Percentiles rank a stretch among this genome's conserved stretches.
phyloP scores from a whole-genome alignment of 2,797 vertebrate genomes.

The Salmo trutta region DNA sequence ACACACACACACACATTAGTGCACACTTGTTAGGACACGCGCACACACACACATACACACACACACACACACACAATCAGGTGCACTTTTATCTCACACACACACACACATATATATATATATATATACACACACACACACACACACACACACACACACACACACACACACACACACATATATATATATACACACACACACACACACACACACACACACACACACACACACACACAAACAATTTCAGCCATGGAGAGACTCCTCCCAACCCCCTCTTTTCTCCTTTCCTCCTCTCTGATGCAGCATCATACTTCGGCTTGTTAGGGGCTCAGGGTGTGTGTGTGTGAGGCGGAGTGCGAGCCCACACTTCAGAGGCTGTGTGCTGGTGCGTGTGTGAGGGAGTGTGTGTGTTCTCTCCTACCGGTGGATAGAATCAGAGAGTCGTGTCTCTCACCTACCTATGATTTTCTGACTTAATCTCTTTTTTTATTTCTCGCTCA shows the following conservation, averaged over 20 bases:
- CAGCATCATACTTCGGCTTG: background rate
- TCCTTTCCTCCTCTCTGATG: background rate
- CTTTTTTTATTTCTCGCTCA: background rate
- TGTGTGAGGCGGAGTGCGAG: background rate
- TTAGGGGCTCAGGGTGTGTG: background rate
- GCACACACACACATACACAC: background rate
- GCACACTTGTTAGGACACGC: background rate
- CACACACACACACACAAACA: background rate
- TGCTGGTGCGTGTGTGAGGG: background rate
- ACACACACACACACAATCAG: background rate
- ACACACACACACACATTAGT: constrained; percentile 1
- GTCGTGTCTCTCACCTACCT: background rate
- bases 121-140: constrained; percentile 11
- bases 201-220: constrained; percentile 6
- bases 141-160: constrained; percentile 5
- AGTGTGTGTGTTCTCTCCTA: constrained; percentile 27
- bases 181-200: background rate
- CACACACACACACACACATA: background rate
- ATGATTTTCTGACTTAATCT: background rate
- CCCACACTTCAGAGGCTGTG: background rate
- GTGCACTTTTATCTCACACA: constrained; percentile 6
- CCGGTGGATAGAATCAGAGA: constrained; percentile 17
- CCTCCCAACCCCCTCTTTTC: constrained; percentile 11
- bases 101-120: too few relatives aligned
- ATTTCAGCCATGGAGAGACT: constrained; percentile 24